phyloP scores from a whole-genome alignment of 2,113 vertebrate species.

The Neofelis nebulosa region DNA sequence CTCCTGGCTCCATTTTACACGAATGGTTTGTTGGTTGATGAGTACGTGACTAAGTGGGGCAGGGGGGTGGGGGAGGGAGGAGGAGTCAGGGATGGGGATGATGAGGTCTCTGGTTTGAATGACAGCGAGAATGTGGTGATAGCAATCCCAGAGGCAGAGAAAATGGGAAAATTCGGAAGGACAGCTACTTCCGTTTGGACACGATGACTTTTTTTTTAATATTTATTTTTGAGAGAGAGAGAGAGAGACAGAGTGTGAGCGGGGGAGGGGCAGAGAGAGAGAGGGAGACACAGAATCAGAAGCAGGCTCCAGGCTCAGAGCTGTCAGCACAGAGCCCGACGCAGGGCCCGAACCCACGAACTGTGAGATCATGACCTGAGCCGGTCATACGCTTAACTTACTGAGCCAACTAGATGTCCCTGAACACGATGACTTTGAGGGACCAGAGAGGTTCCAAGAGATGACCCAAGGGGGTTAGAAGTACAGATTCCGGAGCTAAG shows the following conservation, averaged over 20 bases:
- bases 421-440: not conserved
- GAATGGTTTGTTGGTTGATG: not conserved
- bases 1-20: not conserved
- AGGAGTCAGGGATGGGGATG: not conserved
- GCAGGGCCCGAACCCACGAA: too few species aligned
- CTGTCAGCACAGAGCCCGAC: too few species aligned
- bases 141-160: not conserved
- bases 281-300: too few species aligned
- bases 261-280: too few species aligned
- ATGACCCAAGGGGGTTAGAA: not conserved
- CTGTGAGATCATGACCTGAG: too few species aligned
- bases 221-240: too few species aligned
- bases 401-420: too few species aligned
- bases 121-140: not conserved
- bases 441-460: not conserved
- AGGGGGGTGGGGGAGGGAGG: not conserved
- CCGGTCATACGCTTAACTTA: too few species aligned
- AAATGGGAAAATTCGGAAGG: not conserved
- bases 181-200: not conserved
- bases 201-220: not conserved
- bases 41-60: fast-evolving
- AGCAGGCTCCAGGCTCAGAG: too few species aligned
- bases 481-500: not conserved
- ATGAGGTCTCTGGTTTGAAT: not conserved
- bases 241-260: too few species aligned